A percentile compares a stretch with the other conserved stretches of the same genome.
Conservation (phyloP, 2,113 vertebrate genomes). For the Lepisosteus osseus region DNA sequence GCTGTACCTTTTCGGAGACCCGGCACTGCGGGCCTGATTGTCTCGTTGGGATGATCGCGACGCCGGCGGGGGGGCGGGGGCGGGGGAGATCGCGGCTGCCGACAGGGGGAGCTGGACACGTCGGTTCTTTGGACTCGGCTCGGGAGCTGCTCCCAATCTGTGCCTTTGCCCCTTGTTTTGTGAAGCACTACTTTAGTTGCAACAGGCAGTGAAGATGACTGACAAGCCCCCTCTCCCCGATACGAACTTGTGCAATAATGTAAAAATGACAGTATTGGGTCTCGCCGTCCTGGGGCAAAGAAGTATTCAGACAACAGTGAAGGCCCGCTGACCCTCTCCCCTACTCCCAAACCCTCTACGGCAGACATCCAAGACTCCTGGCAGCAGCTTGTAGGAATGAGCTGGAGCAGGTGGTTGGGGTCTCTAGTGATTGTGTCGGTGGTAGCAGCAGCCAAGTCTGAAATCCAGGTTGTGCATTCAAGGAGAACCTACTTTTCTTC, state of each 20-base stretch:
- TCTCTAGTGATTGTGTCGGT: conserved; percentile 5
- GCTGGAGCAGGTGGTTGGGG: conserved; percentile 8
- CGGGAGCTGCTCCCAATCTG: neutral
- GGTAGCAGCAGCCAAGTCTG: too few relatives aligned
- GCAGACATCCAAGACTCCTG: too few relatives aligned
- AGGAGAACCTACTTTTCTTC: too few relatives aligned
- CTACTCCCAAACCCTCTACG: too few relatives aligned
- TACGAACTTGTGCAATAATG: neutral
- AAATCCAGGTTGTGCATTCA: too few relatives aligned
- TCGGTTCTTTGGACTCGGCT: neutral
- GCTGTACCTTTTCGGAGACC: neutral
- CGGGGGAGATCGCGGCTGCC: too few relatives aligned
- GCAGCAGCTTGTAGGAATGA: conserved; percentile 7
- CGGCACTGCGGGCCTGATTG: too few relatives aligned
- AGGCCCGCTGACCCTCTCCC: too few relatives aligned
- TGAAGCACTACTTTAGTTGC: neutral
- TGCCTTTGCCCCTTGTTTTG: neutral
- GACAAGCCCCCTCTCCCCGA: neutral
- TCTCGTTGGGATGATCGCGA: too few relatives aligned
- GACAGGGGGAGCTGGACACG: too few relatives aligned
- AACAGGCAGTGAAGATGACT: neutral
- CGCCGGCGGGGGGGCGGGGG: too few relatives aligned
- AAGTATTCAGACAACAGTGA: conserved; percentile 24
- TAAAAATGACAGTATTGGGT: conserved; percentile 45
- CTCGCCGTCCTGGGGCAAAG: conserved; percentile 23